Evolutionary conservation across 2,797 vertebrate species (phyloP), one percentile per base, ranked within the genome.

Genomic region (Dermochelys coriacea): DNA sequence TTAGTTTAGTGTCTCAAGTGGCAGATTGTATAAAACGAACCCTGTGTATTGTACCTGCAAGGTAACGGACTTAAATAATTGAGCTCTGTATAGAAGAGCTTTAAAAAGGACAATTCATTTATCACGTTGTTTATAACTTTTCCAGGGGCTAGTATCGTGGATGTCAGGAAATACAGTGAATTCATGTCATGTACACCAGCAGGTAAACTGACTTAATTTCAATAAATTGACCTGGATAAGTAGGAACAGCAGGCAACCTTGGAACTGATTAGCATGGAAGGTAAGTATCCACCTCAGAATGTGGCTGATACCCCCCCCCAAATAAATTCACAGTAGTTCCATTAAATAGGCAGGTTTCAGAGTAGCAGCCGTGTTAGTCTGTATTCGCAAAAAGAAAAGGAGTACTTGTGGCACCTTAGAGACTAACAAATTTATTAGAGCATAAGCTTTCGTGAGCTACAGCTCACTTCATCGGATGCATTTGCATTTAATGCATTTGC

Each of bases 161-260:
- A 45, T 4, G 4, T 85, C 84, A 37, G 27, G 51, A 88, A 94
- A 85, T n/a, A 81, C 31, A 15, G 71, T 80, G 84, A 80, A 50
- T 37, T 37, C 10, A 5, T 52, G 84, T 61, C 55, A 12, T 31
- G 37, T 81, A 68, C 71, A 78, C 82, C 85, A 86, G 80, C 92
- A 93, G 84, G 84, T 92, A 78, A 94, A 84, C 84, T 47, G 84
- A 78, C 6, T n/a, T 49, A 50, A 88, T 95, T 93, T 88, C 82
- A 89, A 1, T 88, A 81, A 86, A 79, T 83, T 82, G 87, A 75
- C 87, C 87, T 55, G 51, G 87, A 61, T 87, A 85, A 91, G 91
- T 61, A 85, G 64, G 82, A 87, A 45, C 9, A 80, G 92, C 75
- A 96, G 87, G 82, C 81, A 92, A 95, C 85, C 87, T 91, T 91